Percentiles rank a stretch among this genome's conserved stretches.
Conservation (phyloP, 2,888 invertebrate genomes). For the Metellina segmentata region DNA sequence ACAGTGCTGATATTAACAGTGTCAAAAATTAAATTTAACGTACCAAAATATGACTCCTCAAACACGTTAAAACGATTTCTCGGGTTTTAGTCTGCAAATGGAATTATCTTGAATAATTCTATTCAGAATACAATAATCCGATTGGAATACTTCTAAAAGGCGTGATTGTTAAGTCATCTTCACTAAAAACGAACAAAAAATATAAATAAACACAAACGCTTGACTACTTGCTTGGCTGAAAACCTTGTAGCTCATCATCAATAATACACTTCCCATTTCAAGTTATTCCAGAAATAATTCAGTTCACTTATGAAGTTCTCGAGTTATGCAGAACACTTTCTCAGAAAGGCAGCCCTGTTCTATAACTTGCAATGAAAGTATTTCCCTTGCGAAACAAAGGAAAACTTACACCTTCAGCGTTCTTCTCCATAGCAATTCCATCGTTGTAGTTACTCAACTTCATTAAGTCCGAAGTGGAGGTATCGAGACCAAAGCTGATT, state of each 20-base stretch:
- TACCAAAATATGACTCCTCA: background rate
- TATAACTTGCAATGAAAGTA: no score
- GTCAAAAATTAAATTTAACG: background rate
- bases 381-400: no score
- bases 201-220: constrained; percentile 65
- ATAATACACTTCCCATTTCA: background rate
- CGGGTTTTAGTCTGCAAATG: constrained; percentile 38
- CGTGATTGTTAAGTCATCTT: constrained; percentile 9
- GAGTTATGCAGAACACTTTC: no score
- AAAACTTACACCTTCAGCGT: no score
- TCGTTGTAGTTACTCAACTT: no score
- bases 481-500: no score
- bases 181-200: constrained; percentile 40
- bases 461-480: no score
- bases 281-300: no score
- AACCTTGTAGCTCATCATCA: constrained; percentile 9
- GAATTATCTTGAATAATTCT: constrained; percentile 54
- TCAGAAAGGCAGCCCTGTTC: no score
- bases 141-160: constrained; percentile 18
- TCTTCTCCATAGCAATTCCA: no score
- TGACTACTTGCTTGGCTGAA: constrained; percentile 67
- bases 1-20: background rate
- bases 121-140: constrained; percentile 29
- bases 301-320: no score
- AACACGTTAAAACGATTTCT: background rate